Percentiles rank a stretch among this genome's conserved stretches.
phyloP scores from a whole-genome alignment of 2,888 invertebrate genomes.

The Bellardia bayeri region DNA sequence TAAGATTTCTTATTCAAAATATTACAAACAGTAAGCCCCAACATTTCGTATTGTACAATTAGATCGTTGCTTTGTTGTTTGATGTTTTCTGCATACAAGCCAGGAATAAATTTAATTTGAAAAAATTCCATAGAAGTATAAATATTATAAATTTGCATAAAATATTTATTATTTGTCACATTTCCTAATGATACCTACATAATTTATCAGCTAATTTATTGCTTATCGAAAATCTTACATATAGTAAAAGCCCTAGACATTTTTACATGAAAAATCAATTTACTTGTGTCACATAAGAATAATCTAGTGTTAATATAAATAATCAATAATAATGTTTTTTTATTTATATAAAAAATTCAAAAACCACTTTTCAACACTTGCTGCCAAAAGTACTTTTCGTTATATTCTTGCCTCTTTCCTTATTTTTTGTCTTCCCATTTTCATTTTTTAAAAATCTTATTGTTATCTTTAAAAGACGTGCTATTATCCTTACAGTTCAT shows the following conservation, averaged over 20 bases:
- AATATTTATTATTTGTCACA: too few relatives aligned
- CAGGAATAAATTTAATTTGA: too few relatives aligned
- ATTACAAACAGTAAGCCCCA: too few relatives aligned
- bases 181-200: too few relatives aligned
- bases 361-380: conserved; percentile 9
- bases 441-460: neutral
- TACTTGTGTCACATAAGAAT: neutral
- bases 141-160: too few relatives aligned
- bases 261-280: conserved; percentile 2
- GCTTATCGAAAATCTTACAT: neutral
- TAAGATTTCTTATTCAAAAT: too few relatives aligned
- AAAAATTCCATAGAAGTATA: too few relatives aligned
- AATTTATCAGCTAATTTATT: neutral
- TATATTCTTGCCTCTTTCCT: neutral
- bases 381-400: conserved; percentile 10
- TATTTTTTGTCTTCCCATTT: too few relatives aligned
- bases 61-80: too few relatives aligned
- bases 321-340: neutral
- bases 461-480: conserved; percentile 14
- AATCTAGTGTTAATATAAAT: conserved; percentile 3
- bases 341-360: neutral
- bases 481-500: neutral
- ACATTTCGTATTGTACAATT: too few relatives aligned
- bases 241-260: neutral
- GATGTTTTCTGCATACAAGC: too few relatives aligned